These are phyloP conservation scores for Caprella mutica DNA, from an alignment of 2,888 invertebrate genomes.

Conservation along the genomic window DNA sequence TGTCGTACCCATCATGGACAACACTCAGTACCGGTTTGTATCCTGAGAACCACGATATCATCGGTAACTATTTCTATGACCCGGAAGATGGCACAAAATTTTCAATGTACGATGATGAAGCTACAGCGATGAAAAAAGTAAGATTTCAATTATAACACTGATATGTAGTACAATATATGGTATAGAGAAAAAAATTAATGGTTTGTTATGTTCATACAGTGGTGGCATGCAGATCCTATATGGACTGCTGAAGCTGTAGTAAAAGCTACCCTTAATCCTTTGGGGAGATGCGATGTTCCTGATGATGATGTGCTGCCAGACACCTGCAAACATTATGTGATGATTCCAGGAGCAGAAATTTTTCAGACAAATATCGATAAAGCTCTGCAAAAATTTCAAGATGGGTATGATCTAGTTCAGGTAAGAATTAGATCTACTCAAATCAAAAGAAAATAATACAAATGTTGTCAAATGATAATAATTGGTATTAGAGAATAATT, in stretches of 20 bases:
- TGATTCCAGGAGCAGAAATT: slow-evolving; percentile 15
- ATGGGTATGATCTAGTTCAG: slow-evolving; percentile 29
- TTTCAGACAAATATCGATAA: slow-evolving; percentile 22
- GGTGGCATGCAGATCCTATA: slow-evolving; percentile 39
- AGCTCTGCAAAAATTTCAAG: slow-evolving; percentile 22
- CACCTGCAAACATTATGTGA: slow-evolving; percentile 19
- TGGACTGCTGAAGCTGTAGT: slow-evolving; percentile 38
- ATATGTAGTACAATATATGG: too few relatives aligned
- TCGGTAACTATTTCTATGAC: slow-evolving; percentile 41
- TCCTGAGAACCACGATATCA: slow-evolving; percentile 40
- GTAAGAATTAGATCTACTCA: too few relatives aligned
- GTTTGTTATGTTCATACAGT: slow-evolving; percentile 25
- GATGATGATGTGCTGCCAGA: slow-evolving; percentile 31
- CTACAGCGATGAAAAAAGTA: slow-evolving; percentile 26
- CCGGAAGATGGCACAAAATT: slow-evolving; percentile 36
- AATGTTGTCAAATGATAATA: too few relatives aligned
- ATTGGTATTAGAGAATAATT: too few relatives aligned
- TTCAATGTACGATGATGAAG: slow-evolving; percentile 23
- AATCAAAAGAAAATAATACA: too few relatives aligned
- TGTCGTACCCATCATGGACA: slow-evolving; percentile 38
- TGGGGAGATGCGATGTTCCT: slow-evolving; percentile 37
- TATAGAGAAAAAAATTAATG: too few relatives aligned
- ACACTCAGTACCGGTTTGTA: slow-evolving; percentile 37
- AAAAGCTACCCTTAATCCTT: slow-evolving; percentile 34
- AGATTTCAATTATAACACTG: too few relatives aligned